Evolutionary conservation across 2,888 invertebrate genomes (phyloP).

Genomic region (Drosophila nr. perissopoda): DNA sequence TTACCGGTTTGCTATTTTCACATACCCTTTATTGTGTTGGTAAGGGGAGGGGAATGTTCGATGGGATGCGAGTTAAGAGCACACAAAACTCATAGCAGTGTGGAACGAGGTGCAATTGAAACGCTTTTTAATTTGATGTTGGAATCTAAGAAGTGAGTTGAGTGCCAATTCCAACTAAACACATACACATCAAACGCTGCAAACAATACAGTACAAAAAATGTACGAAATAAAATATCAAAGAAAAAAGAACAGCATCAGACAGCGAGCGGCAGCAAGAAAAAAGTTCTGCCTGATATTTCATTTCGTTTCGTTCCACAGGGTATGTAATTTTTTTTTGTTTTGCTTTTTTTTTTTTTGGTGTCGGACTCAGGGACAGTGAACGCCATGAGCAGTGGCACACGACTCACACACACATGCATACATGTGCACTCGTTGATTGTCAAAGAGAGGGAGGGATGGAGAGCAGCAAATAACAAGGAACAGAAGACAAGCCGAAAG

Average conservation of each 20-base stretch:
- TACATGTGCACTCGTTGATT: conserved; percentile 34
- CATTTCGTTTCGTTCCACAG: conserved; percentile 71
- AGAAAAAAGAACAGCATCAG: conserved; percentile 35
- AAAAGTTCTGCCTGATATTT: conserved; percentile 56
- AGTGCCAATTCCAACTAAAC: conserved; percentile 20
- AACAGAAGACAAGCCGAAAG: conserved; percentile 55
- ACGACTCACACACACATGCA: conserved; percentile 53
- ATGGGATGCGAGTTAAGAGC: conserved; percentile 4
- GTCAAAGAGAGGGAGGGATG: conserved; percentile 8
- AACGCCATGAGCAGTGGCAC: conserved; percentile 72
- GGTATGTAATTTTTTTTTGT: conserved; percentile 46
- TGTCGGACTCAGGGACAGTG: conserved; percentile 62
- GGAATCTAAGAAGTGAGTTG: conserved; percentile 4
- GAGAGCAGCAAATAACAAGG: conserved; percentile 47
- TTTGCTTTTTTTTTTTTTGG: conserved; percentile 37
- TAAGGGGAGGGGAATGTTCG: not conserved
- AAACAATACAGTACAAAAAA: conserved; percentile 53
- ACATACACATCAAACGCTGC: conserved; percentile 39
- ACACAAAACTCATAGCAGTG: not conserved
- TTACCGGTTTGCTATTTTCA: conserved; percentile 10
- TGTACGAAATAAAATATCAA: conserved; percentile 45
- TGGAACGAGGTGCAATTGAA: conserved; percentile 24
- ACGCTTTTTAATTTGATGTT: conserved; percentile 1
- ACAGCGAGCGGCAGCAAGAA: conserved; percentile 4
- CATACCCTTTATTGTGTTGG: not conserved